phyloP scores from a whole-genome alignment of 2,888 invertebrate species.

The Lasioglossum pauxillum region DNA sequence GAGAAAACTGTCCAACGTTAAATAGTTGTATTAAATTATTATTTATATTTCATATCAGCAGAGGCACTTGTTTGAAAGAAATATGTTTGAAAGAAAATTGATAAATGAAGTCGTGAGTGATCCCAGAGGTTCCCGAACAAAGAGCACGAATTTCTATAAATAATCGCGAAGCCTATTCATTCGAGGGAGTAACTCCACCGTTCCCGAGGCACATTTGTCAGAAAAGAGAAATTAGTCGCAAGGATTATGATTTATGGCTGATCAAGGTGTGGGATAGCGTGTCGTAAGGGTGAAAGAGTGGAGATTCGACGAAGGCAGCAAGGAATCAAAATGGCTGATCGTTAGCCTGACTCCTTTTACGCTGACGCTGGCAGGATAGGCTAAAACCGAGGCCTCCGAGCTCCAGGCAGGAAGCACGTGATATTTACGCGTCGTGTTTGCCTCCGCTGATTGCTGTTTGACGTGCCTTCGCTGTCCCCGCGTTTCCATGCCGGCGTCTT shows the following conservation, averaged over 20 bases:
- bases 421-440: slow-evolving; percentile 79
- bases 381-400: slow-evolving; percentile 30
- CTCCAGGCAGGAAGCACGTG: slow-evolving; percentile 65
- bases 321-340: slow-evolving; percentile 25
- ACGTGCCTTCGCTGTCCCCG: slow-evolving; percentile 69
- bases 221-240: not conserved
- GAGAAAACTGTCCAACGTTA: too few relatives aligned
- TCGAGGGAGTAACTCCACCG: not conserved
- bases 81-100: not conserved
- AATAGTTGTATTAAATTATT: too few relatives aligned
- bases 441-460: slow-evolving; percentile 79
- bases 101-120: not conserved
- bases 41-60: too few relatives aligned
- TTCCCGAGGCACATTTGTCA: not conserved
- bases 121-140: not conserved
- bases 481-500: slow-evolving; percentile 54
- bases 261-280: not conserved
- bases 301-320: not conserved
- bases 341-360: slow-evolving; percentile 38
- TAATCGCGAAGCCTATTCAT: not conserved
- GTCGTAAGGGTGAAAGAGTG: not conserved
- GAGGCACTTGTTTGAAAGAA: too few relatives aligned
- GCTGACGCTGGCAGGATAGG: slow-evolving; percentile 21
- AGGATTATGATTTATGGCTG: not conserved
- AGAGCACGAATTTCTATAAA: not conserved